These are phyloP conservation scores for Speoplatyrhinus poulsoni DNA, from an alignment of 2,113 vertebrate species.

Conservation along the genomic window DNA sequence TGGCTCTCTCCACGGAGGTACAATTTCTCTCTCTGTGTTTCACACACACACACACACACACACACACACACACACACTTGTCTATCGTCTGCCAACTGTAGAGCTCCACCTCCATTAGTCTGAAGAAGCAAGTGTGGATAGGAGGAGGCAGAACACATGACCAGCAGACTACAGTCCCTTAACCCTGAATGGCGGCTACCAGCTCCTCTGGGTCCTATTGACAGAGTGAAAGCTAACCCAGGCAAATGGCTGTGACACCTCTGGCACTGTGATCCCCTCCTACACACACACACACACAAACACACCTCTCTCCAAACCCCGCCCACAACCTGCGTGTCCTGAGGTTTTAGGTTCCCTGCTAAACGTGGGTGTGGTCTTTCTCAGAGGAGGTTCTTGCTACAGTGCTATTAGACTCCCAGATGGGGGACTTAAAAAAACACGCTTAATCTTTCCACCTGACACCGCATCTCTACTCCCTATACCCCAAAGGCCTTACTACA, in stretches of 20 bases:
- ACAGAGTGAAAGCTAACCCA: slow-evolving; percentile 66
- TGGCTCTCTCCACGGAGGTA: slow-evolving; percentile 28
- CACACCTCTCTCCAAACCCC: neutral
- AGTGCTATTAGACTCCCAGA: neutral
- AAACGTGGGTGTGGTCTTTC: slow-evolving; percentile 25
- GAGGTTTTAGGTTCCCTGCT: slow-evolving; percentile 43
- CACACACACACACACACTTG: slow-evolving; percentile 14
- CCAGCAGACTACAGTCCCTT: slow-evolving; percentile 14
- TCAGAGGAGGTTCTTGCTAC: slow-evolving; percentile 15
- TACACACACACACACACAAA: slow-evolving; percentile 2
- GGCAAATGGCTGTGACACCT: slow-evolving; percentile 66
- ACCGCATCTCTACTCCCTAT: slow-evolving; percentile 32
- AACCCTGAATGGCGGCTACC: slow-evolving; percentile 42
- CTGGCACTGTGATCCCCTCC: slow-evolving; percentile 39
- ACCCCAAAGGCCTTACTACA: slow-evolving; percentile 46
- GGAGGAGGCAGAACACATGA: slow-evolving; percentile 13
- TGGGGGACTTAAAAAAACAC: slow-evolving; percentile 22
- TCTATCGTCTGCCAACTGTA: slow-evolving; percentile 23
- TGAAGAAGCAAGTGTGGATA: slow-evolving; percentile 34
- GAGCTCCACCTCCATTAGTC: slow-evolving; percentile 32
- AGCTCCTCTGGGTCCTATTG: slow-evolving; percentile 47
- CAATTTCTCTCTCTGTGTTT: slow-evolving; percentile 14
- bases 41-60: slow-evolving; percentile 11
- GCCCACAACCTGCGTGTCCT: slow-evolving; percentile 26
- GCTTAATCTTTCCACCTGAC: slow-evolving; percentile 55